Evolutionary conservation across 2,113 vertebrate species (phyloP).

Genomic region (Cryptotis parvus): DNA sequence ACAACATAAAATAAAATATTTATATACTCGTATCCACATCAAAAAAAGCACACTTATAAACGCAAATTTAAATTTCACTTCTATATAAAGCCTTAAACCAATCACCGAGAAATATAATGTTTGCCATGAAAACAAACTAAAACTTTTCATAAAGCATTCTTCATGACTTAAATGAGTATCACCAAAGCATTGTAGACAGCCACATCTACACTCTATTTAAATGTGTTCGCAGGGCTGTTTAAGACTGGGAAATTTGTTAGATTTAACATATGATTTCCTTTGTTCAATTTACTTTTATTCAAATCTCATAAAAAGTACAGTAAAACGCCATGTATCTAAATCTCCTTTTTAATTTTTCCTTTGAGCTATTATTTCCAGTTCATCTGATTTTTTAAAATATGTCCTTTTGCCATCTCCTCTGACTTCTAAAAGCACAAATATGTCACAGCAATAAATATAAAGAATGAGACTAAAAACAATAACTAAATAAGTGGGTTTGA

Average conservation of each 20-base stretch:
- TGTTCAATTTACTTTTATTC: neutral
- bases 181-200: slow-evolving; percentile 15
- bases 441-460: neutral
- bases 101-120: neutral
- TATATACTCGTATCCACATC: neutral
- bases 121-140: neutral
- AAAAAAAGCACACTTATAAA: neutral
- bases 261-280: neutral
- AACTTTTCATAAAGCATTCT: neutral
- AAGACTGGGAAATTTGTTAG: neutral
- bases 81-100: neutral
- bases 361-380: neutral
- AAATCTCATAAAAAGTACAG: neutral
- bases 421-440: slow-evolving; percentile 13
- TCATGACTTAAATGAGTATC: neutral
- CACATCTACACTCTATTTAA: neutral
- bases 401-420: neutral
- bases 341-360: neutral
- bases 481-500: neutral
- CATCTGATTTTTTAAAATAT: neutral
- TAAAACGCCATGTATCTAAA: neutral
- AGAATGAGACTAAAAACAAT: neutral
- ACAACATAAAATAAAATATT: slow-evolving; percentile 76
- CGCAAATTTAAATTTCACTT: neutral
- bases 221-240: neutral